These are phyloP conservation scores for Leptopilina clavipes DNA, from an alignment of 1,140 invertebrate species.

Conservation along the genomic window DNA sequence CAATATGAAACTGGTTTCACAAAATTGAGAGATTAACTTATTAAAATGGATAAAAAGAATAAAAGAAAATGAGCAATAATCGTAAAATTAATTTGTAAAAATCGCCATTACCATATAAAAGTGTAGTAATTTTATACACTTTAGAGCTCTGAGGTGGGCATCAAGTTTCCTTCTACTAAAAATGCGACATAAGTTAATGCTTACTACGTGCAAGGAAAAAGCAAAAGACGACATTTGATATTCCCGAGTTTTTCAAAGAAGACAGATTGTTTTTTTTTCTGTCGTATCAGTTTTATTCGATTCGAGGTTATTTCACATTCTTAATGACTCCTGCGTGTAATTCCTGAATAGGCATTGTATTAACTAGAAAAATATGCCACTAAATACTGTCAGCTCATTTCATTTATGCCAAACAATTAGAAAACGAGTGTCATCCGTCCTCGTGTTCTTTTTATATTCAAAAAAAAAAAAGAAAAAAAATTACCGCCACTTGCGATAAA, in stretches of 20 bases:
- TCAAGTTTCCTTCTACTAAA: too few species aligned
- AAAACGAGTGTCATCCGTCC: background rate
- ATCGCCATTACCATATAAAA: too few species aligned
- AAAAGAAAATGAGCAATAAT: too few species aligned
- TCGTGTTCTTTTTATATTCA: background rate
- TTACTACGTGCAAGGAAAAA: background rate
- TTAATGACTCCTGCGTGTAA: slow-evolving; percentile 1
- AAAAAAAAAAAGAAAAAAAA: too few species aligned
- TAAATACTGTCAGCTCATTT: background rate
- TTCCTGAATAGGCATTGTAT: slow-evolving; percentile 16
- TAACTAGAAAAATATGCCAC: background rate
- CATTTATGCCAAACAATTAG: slow-evolving; percentile 9
- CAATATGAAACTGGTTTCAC: too few species aligned
- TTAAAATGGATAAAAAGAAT: too few species aligned
- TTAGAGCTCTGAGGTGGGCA: too few species aligned
- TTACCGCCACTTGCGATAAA: too few species aligned
- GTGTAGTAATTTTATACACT: too few species aligned
- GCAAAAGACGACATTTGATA: background rate
- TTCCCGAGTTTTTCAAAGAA: background rate
- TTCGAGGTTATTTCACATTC: slow-evolving; percentile 6
- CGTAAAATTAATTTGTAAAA: too few species aligned
- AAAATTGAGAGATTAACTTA: too few species aligned
- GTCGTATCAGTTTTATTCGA: background rate
- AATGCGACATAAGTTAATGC: too few species aligned
- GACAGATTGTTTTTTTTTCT: background rate